Evolutionary conservation across 2,797 vertebrate species (phyloP), one percentile per base, ranked within the genome.

Genomic region (Chaenodraco wilsoni): DNA sequence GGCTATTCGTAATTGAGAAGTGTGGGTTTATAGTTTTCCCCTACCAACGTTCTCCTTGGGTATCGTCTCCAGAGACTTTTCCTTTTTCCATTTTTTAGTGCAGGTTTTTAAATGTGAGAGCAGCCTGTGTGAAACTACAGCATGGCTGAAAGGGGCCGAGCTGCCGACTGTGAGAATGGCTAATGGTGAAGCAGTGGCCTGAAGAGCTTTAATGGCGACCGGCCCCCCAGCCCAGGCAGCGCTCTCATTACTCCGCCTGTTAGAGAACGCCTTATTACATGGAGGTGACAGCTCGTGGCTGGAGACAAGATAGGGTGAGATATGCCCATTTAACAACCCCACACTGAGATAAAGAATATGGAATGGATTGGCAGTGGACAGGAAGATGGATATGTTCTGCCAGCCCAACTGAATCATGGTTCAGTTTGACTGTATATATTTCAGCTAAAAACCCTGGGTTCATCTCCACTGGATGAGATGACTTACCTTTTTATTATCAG

Each of bases 111-210:
- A 71, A 62, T 54, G 55, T 43, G 71, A 58, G 61, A 50, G 55
- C 63, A 65, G 59, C 17, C 5, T n/a, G 50, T 50, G 58, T 74
- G 71, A 69, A 79, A 67, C 48, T 11, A 41, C 55, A 37, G 56
- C 45, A 44, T 4, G 21, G 63, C 44, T 72, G 43, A 61, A 67
- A 31, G 21, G n/a, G 27, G 23, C 48, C 19, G 67, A 79, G 75
- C 55, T 55, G 71, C 61, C 1, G 40, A 59, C 66, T 68, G 60
- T 58, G 45, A 51, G 74, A 49, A 50, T 3, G 58, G 49, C 56
- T 81, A 74, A 86, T 83, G 78, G 74, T 70, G 84, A 82, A 62
- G 79, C 73, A 71, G 65, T 46, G 63, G 84, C 57, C 79, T 79
- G 80, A 69, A 37, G 78, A 83, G 69, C 70, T 14, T 4, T 86